phyloP scores from a whole-genome alignment of 92 coral and sea anemone species.

The Ricordea florida region DNA sequence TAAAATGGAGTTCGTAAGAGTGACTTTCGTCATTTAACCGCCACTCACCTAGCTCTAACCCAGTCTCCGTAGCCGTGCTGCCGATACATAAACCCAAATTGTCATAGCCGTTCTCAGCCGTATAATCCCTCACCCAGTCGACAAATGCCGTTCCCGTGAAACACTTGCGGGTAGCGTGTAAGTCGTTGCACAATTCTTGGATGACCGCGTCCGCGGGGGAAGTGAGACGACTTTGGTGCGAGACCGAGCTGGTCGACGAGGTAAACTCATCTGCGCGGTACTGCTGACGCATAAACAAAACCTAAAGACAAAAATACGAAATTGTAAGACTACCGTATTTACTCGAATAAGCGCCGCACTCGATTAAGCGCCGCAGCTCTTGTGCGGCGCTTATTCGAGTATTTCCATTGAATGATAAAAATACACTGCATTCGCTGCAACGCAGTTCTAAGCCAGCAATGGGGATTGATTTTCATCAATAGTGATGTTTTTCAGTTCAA shows the following conservation, averaged over 20 bases:
- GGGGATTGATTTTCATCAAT: too few species aligned
- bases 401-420: too few species aligned
- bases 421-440: too few species aligned
- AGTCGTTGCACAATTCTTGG: conserved; percentile 67
- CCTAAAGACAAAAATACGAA: conserved; percentile 3
- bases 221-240: conserved; percentile 67
- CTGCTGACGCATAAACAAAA: conserved; percentile 22
- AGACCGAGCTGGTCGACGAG: conserved; percentile 67
- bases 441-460: too few species aligned
- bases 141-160: conserved; percentile 78
- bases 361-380: not conserved
- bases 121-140: conserved; percentile 66
- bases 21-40: not conserved
- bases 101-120: conserved; percentile 57
- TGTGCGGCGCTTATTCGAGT: too few species aligned
- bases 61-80: conserved; percentile 72
- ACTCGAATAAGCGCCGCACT: not conserved
- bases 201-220: conserved; percentile 76
- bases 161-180: conserved; percentile 78
- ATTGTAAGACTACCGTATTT: not conserved
- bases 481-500: too few species aligned
- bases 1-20: too few species aligned
- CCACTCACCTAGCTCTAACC: conserved; percentile 71
- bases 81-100: conserved; percentile 88
- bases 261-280: conserved; percentile 52